phyloP scores from a whole-genome alignment of 2,888 invertebrate genomes.

The Lycocerus yunnanus region DNA sequence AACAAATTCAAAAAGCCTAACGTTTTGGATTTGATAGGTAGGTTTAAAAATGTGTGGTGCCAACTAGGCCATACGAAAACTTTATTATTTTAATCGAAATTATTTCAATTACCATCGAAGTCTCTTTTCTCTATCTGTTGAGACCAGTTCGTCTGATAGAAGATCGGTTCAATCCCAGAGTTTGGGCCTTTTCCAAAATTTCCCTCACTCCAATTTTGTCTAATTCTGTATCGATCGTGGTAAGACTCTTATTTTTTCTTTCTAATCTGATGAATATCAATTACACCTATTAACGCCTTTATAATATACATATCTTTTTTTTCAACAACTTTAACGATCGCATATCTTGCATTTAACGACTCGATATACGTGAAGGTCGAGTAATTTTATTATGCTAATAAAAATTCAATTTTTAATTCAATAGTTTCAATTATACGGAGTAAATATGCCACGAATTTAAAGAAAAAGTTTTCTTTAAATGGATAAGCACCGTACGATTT shows the following conservation, averaged over 20 bases:
- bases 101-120: too few species aligned
- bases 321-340: neutral
- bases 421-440: neutral
- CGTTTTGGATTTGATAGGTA: too few species aligned
- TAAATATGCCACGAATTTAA: neutral
- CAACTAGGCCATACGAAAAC: too few species aligned
- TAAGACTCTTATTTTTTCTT: neutral
- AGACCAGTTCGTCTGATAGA: too few species aligned
- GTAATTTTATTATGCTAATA: neutral
- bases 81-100: too few species aligned
- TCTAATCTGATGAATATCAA: neutral
- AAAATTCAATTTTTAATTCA: neutral
- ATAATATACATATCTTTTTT: too few species aligned
- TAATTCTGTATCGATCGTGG: neutral
- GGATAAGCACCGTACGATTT: neutral
- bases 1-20: constrained; percentile 12
- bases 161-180: too few species aligned
- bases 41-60: too few species aligned
- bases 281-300: neutral
- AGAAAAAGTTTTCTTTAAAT: neutral
- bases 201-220: too few species aligned
- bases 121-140: too few species aligned
- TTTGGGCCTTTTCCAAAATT: too few species aligned
- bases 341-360: neutral
- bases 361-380: neutral